These are phyloP conservation scores for Agrochola lota DNA, from an alignment of 2,888 invertebrate species.

Conservation along the genomic window DNA sequence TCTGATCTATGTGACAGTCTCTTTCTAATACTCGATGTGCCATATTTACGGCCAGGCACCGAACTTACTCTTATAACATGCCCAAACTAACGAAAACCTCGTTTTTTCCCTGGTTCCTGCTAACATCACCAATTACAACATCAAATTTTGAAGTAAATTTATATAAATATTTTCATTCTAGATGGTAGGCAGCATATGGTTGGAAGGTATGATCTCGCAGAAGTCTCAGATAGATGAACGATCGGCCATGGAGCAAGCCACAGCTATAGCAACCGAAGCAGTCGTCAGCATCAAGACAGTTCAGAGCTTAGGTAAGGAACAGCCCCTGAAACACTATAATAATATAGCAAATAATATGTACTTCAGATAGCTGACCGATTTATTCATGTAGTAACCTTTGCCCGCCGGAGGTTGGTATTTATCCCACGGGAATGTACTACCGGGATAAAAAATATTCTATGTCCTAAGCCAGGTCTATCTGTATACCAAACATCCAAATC, in stretches of 20 bases:
- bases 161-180: constrained; percentile 54
- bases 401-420: too few species aligned
- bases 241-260: constrained; percentile 91
- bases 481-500: too few species aligned
- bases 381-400: neutral
- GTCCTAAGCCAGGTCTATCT: too few species aligned
- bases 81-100: neutral
- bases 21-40: neutral
- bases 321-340: neutral
- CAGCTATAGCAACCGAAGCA: constrained; percentile 92
- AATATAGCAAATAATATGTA: neutral
- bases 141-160: neutral
- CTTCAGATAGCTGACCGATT: neutral
- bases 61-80: neutral
- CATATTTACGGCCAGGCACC: neutral
- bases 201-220: constrained; percentile 91
- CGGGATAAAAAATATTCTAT: too few species aligned
- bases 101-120: neutral
- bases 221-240: constrained; percentile 91
- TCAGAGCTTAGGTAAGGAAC: constrained; percentile 90
- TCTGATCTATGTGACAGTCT: too few species aligned
- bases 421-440: too few species aligned
- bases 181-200: constrained; percentile 91
- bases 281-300: constrained; percentile 92
- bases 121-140: neutral